phyloP scores from a whole-genome alignment of 92 coral and sea anemone genomes.

The Parazoanthus darwini region DNA sequence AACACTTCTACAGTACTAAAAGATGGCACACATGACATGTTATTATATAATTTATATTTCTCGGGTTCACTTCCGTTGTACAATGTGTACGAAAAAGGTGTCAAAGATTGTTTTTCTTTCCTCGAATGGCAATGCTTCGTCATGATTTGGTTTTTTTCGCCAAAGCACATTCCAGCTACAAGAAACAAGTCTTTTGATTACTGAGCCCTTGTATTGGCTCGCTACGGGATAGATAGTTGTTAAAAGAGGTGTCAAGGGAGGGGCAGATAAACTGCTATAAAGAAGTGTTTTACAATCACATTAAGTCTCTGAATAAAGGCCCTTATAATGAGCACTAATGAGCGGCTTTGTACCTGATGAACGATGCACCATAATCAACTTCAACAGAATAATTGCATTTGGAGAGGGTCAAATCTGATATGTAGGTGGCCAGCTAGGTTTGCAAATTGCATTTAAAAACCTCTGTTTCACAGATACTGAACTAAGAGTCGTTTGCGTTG shows the following conservation, averaged over 20 bases:
- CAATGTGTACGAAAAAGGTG: slow-evolving; percentile 46
- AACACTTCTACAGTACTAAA: slow-evolving; percentile 68
- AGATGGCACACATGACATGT: slow-evolving; percentile 66
- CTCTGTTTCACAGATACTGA: slow-evolving; percentile 1
- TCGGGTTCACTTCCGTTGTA: slow-evolving; percentile 75
- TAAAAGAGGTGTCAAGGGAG: slow-evolving; percentile 81
- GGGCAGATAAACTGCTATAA: slow-evolving; percentile 92
- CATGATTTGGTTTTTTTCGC: slow-evolving; percentile 9
- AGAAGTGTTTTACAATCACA: slow-evolving; percentile 98
- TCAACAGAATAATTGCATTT: slow-evolving; percentile 70
- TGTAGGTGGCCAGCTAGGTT: slow-evolving; percentile 32
- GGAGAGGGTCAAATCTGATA: slow-evolving; percentile 63
- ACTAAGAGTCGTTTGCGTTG: neutral
- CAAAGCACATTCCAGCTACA: slow-evolving; percentile 20
- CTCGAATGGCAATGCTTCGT: slow-evolving; percentile 20
- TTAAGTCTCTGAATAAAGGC: slow-evolving; percentile 97
- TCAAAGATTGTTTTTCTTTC: slow-evolving; percentile 47
- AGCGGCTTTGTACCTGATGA: slow-evolving; percentile 88
- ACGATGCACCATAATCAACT: slow-evolving; percentile 87
- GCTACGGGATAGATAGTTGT: slow-evolving; percentile 42
- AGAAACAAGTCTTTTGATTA: slow-evolving; percentile 30
- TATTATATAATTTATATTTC: slow-evolving; percentile 67
- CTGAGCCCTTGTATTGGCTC: slow-evolving; percentile 9
- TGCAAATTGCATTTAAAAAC: neutral
- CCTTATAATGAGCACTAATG: slow-evolving; percentile 87